Evolutionary conservation across 2,113 vertebrate genomes (phyloP).

Genomic region (Pteruthius melanotis): DNA sequence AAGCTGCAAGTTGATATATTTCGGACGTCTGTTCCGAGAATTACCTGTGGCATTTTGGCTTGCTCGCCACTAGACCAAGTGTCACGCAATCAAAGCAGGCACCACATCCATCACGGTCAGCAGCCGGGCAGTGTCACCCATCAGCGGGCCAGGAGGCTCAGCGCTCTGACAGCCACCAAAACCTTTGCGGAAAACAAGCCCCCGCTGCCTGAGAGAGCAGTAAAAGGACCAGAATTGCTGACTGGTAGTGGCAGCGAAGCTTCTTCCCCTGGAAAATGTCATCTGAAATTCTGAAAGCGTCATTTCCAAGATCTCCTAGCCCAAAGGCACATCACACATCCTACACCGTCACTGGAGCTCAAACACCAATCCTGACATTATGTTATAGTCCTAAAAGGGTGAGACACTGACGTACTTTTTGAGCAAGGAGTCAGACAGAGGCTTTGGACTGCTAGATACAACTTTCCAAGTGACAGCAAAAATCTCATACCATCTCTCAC

Average conservation of each 20-base stretch:
- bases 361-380: neutral
- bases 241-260: conserved; percentile 67
- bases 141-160: conserved; percentile 4
- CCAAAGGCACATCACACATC: conserved; percentile 48
- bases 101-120: neutral
- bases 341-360: neutral
- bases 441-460: neutral
- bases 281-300: conserved; percentile 44
- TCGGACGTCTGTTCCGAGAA: neutral
- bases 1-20: neutral
- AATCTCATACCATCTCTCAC: neutral
- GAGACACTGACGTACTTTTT: neutral
- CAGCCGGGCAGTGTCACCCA: neutral
- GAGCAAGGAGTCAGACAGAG: neutral
- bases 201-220: conserved; percentile 6
- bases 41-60: conserved; percentile 61
- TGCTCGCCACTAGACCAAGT: neutral
- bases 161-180: conserved; percentile 32
- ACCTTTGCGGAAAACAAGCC: conserved; percentile 10
- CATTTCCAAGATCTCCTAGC: conserved; percentile 23
- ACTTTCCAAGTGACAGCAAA: neutral
- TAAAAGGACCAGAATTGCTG: conserved; percentile 65
- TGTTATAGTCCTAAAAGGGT: neutral
- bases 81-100: conserved; percentile 28
- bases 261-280: conserved; percentile 57